Base-by-base conservation (phyloP, 1,140 invertebrate genomes). In the Saccostrea glomerata region DNA sequence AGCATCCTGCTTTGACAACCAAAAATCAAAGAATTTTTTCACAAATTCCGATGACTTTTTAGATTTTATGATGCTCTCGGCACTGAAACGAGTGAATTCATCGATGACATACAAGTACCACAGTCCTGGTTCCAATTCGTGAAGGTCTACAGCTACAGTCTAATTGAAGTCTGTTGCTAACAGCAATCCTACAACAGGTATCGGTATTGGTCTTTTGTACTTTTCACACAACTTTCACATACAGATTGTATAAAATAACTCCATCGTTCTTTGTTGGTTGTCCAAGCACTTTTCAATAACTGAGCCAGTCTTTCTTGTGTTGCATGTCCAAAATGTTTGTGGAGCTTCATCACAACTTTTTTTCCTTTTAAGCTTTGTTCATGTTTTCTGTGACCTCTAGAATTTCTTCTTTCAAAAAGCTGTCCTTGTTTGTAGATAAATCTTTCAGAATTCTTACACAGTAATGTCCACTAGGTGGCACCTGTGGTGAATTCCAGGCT, bases 391-490 rank as follows among this genome's bases (percentile, higher is more conserved):
- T 36, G 30, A 36, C 30, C 30, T 36, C 30, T 36, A 36, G 2
- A 36, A 36, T 36, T n/a, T 85, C 66, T 73, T 56, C 77, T 40
- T 54, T 70, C 13, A 13, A 63, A 4, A 63, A n/a, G 58, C n/a
- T 15, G 58, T 63, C n/a, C 58, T 36, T 36, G 63, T 66, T 66
- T 63, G 4, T 66, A 90, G 56, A 36, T 36, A 2, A 36, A 36
- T 36, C 30, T 36, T 36, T 36, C 30, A 36, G 30, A 36, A 36
- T 36, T 36, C 86, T 84, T 6, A 90, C 82, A 88, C 89, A 90
- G 54, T 90, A 90, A 70, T 91, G 88, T 73, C 90, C 90, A 73
- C n/a, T n/a, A n/a, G n/a, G n/a, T n/a, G n/a, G n/a, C n/a, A n/a
- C 55, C 87, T 30, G 89, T 88, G 40, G 89, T 90, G 58, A 82